Percentiles rank a stretch among this genome's conserved stretches.
These are phyloP conservation scores for Archips xylosteana DNA, from an alignment of 2,888 invertebrate species.

Conservation along the genomic window DNA sequence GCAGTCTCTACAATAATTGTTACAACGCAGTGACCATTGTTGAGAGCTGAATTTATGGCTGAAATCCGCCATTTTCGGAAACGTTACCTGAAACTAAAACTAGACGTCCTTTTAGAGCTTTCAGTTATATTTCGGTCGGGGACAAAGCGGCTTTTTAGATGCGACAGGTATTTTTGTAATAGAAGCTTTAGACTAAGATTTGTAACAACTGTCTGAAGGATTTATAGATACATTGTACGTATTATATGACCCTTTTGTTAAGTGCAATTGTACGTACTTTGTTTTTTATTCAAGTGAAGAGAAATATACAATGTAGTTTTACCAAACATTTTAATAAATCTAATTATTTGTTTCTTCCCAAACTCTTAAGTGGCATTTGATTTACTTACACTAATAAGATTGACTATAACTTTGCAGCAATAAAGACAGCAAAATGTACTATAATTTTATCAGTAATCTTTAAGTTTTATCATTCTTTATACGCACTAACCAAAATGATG, in stretches of 20 bases:
- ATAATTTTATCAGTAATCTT: too few relatives aligned
- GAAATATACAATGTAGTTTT: too few relatives aligned
- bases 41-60: constrained; percentile 8
- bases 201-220: background rate
- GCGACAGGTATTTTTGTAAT: background rate
- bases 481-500: too few relatives aligned
- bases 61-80: constrained; percentile 9
- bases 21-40: constrained; percentile 3
- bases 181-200: background rate
- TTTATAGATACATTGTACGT: background rate
- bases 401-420: too few relatives aligned
- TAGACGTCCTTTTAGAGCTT: background rate
- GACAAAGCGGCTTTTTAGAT: background rate
- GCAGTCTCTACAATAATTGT: background rate
- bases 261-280: too few relatives aligned
- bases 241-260: background rate
- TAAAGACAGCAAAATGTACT: too few relatives aligned
- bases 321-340: too few relatives aligned
- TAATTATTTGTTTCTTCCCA: too few relatives aligned
- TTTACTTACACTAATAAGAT: too few relatives aligned
- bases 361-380: too few relatives aligned
- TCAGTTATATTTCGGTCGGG: background rate
- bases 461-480: too few relatives aligned
- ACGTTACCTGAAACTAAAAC: background rate
- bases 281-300: too few relatives aligned